Evolutionary conservation across 2,888 invertebrate genomes (phyloP).

Genomic region (Theretra japonica): DNA sequence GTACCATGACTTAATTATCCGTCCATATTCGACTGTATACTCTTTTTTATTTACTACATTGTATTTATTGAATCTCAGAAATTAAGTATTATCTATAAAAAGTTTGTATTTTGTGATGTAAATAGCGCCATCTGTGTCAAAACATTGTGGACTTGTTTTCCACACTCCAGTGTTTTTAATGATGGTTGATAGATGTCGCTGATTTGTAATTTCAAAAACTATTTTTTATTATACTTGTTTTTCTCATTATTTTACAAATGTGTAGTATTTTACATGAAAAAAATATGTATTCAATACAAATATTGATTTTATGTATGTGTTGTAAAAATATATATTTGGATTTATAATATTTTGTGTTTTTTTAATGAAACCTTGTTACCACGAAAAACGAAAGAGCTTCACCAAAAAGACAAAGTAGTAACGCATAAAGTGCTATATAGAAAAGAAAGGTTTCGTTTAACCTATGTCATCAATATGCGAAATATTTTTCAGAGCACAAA

Average conservation of each 20-base stretch:
- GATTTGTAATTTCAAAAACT: not conserved
- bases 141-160: not conserved
- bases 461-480: too few species aligned
- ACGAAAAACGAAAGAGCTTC: too few species aligned
- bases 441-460: too few species aligned
- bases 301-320: not conserved
- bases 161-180: not conserved
- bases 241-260: not conserved
- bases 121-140: not conserved
- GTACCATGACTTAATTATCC: slow-evolving; percentile 2
- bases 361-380: not conserved
- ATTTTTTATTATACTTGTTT: not conserved
- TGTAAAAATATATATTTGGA: not conserved
- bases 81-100: not conserved
- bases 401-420: too few species aligned
- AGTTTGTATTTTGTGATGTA: too few species aligned
- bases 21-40: slow-evolving; percentile 10
- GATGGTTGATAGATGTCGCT: not conserved
- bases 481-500: too few species aligned
- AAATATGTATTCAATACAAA: not conserved
- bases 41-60: not conserved
- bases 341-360: not conserved
- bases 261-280: not conserved
- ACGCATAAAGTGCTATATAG: too few species aligned
- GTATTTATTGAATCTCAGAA: slow-evolving; percentile 2